Base-by-base conservation (phyloP, 2,888 invertebrate genomes). In the Eupithecia dodoneata region DNA sequence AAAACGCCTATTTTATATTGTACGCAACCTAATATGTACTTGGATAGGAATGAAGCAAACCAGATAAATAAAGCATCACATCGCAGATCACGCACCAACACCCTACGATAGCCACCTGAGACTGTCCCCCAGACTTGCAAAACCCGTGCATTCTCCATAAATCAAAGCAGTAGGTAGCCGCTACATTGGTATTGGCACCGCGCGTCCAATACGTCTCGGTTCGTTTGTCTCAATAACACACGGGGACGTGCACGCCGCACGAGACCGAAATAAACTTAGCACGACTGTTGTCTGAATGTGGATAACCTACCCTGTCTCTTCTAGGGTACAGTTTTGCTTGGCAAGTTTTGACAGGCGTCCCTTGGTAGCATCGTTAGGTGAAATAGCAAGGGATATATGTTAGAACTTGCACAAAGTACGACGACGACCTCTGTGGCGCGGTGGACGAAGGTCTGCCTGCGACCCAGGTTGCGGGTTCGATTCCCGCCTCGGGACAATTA, bases 211-310 rank as follows among this genome's bases (percentile, higher is more conserved):
- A 87, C 88, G 85, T 84, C 30, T 30, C 88, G 91, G 90, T 93
- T 93, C 93, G 91, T 93, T 93, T 93, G 89, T 92, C 91, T 91
- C 92, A 92, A 93, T 93, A 90, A 88, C 88, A 85, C 87, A 84
- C 86, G 84, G 72, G 74, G 66, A 89, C 90, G 89, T 91, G 89
- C 86, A 80, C 45, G 44, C n/a, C 69, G 44, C 45, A 79, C 82
- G 79, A 79, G 80, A 83, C 74, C 30, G 74, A 79, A 76, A 74
- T 74, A 76, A 79, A 79, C 79, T 70, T 67, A 65, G 47, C 30
- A 52, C 63, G 41, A 71, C 30, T 70, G 65, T 73, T 44, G 45
- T 45, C n/a, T 45, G 45, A 59, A 59, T 59, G 55, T 59, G 55
- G 55, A 59, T 59, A 18, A 15, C 7, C 52, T 18, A 7, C 52